Conservation (phyloP, 2,113 vertebrate species). For the Orientallactaga bullata region DNA sequence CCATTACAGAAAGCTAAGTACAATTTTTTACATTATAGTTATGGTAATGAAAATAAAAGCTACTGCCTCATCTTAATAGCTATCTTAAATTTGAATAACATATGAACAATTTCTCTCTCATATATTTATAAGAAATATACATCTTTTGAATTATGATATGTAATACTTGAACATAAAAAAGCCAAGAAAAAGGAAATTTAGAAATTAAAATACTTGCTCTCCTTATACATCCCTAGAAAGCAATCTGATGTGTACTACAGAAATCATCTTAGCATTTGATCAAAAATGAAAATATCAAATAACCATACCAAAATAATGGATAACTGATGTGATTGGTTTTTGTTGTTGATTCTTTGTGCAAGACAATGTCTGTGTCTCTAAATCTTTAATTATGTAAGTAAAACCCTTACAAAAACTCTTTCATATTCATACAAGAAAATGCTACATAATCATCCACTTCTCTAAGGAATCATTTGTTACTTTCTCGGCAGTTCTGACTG, state of each 20-base stretch:
- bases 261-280: not conserved
- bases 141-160: too few species aligned
- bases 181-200: not conserved
- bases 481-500: not conserved
- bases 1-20: not conserved
- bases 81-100: not conserved
- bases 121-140: not conserved
- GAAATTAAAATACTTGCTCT: constrained; percentile 4
- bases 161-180: too few species aligned
- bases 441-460: not conserved
- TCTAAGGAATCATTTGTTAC: not conserved
- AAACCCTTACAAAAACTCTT: constrained; percentile 2
- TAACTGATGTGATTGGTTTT: not conserved
- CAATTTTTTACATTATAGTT: not conserved
- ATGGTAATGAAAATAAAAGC: not conserved
- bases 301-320: constrained; percentile 7
- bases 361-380: not conserved
- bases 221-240: not conserved
- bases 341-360: not conserved
- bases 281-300: not conserved
- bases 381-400: not conserved
- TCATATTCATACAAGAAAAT: not conserved
- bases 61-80: not conserved
- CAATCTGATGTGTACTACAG: not conserved
- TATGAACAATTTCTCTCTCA: not conserved